phyloP scores from a whole-genome alignment of 2,888 invertebrate species.

The Eurytoma californica region DNA sequence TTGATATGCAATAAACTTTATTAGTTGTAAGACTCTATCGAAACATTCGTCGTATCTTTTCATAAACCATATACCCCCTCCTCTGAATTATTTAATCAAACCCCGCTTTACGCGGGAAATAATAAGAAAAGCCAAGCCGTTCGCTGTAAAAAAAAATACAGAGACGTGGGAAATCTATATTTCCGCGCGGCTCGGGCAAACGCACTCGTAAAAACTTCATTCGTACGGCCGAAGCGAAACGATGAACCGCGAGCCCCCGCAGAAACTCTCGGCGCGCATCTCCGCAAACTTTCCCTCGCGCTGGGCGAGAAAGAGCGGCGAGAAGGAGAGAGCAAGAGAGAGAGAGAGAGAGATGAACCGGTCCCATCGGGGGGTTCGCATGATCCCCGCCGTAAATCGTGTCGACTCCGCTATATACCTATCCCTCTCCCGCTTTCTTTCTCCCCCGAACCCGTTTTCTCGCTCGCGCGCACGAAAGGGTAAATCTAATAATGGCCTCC shows the following conservation, averaged over 20 bases:
- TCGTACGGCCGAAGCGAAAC: neutral
- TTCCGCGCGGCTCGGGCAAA: neutral
- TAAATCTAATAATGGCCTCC: constrained; percentile 62
- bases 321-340: neutral
- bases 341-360: constrained; percentile 12
- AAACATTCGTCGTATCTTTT: neutral
- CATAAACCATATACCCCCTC: neutral
- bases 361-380: constrained; percentile 27
- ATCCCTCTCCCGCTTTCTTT: constrained; percentile 2
- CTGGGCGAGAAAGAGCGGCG: neutral
- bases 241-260: constrained; percentile 20
- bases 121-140: constrained; percentile 8
- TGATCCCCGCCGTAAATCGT: constrained; percentile 29
- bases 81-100: constrained; percentile 20
- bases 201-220: constrained; percentile 37
- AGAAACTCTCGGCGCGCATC: neutral
- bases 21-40: neutral
- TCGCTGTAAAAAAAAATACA: neutral
- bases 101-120: neutral
- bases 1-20: no score
- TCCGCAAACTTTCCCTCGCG: constrained; percentile 25
- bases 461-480: constrained; percentile 54
- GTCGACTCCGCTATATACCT: neutral
- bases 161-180: constrained; percentile 12
- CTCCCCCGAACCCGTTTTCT: constrained; percentile 40